phyloP scores from a whole-genome alignment of 2,113 vertebrate species.

The Raja brachyura region DNA sequence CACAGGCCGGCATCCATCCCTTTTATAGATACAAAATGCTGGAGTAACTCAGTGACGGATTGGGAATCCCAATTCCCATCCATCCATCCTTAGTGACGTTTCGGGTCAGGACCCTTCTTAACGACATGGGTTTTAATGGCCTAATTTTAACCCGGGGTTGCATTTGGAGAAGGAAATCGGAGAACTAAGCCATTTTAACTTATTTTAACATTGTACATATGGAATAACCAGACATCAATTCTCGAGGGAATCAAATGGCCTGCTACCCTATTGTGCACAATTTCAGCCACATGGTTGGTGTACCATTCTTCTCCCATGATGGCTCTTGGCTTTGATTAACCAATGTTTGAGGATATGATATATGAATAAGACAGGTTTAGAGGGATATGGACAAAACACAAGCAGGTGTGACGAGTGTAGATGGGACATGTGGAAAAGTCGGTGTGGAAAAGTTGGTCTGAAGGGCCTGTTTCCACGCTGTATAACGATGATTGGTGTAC shows the following conservation, averaged over 20 bases:
- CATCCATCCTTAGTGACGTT: too few relatives aligned
- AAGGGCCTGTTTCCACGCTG: too few relatives aligned
- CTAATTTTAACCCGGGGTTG: background rate
- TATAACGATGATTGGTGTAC: background rate
- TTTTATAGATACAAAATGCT: background rate
- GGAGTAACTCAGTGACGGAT: too few relatives aligned
- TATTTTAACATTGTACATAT: background rate
- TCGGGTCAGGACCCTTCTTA: too few relatives aligned
- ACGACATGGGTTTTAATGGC: background rate
- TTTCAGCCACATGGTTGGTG: background rate
- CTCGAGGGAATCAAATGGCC: background rate
- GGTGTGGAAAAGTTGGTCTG: too few relatives aligned
- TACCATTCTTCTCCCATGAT: background rate
- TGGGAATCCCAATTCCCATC: too few relatives aligned
- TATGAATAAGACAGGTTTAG: too few relatives aligned
- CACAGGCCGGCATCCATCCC: background rate
- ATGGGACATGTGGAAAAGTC: too few relatives aligned
- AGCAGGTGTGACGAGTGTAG: too few relatives aligned
- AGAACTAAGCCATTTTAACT: background rate
- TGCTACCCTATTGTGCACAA: background rate
- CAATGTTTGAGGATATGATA: background rate
- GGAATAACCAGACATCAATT: background rate
- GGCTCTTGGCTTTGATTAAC: background rate
- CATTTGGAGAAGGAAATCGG: background rate
- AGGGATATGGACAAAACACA: too few relatives aligned